These are phyloP conservation scores for Trachythela sp. DNA, from an alignment of 64 coral and sea anemone species.

Conservation along the genomic window DNA sequence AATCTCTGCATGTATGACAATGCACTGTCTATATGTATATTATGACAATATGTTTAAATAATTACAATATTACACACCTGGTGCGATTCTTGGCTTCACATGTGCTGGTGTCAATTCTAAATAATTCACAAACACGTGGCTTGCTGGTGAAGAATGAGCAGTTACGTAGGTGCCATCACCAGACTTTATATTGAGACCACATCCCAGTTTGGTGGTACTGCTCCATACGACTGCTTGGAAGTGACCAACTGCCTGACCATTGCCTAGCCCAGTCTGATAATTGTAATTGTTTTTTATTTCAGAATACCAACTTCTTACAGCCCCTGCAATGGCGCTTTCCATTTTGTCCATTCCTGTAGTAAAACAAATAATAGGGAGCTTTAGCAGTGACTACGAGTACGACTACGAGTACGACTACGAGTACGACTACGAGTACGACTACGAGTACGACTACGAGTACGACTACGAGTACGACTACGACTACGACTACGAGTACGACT, in stretches of 20 bases:
- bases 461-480: no score
- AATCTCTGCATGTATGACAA: no score
- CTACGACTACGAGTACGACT: no score
- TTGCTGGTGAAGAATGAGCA: constrained; percentile 46
- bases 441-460: no score
- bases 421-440: no score
- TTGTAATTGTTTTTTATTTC: constrained; percentile 63
- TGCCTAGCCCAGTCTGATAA: constrained; percentile 37
- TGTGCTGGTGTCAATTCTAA: constrained; percentile 8
- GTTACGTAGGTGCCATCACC: constrained; percentile 51
- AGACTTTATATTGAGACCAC: constrained; percentile 47
- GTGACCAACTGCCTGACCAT: constrained; percentile 37
- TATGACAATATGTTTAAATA: no score
- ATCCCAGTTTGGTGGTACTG: constrained; percentile 51
- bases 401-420: no score
- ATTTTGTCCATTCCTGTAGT: not conserved
- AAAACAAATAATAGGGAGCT: not conserved
- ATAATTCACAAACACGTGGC: constrained; percentile 22
- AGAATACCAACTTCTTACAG: constrained; percentile 80
- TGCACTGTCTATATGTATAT: no score
- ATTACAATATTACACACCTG: no score
- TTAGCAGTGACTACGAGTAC: no score
- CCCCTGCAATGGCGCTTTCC: constrained; percentile 62
- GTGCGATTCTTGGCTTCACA: constrained; percentile 26
- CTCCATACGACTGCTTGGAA: constrained; percentile 65